Conservation (phyloP, 2,797 vertebrate genomes). For the Ptychobarbus kaznakovi region DNA sequence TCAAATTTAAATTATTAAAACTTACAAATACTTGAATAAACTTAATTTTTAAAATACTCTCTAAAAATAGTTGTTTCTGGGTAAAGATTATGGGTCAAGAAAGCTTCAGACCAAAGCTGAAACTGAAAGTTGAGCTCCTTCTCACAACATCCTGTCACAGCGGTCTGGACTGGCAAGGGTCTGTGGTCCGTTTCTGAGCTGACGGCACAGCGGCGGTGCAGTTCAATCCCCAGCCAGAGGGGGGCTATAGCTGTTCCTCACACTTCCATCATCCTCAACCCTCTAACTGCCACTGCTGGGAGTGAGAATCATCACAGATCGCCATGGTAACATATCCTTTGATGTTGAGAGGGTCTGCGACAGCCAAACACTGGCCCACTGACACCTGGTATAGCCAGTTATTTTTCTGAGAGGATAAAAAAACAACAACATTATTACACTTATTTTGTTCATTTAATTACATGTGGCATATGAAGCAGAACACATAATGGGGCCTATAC, state of each 20-base stretch:
- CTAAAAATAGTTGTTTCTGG: conserved; percentile 34
- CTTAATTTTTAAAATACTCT: conserved; percentile 32
- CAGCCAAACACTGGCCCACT: conserved; percentile 90
- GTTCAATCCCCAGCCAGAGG: conserved; percentile 22
- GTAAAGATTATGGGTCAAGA: conserved; percentile 9
- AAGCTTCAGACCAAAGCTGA: conserved; percentile 16
- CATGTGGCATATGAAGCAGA: not conserved
- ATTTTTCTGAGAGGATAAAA: conserved; percentile 78
- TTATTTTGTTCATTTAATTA: not conserved
- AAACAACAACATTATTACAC: not conserved
- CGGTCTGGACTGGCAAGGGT: not conserved
- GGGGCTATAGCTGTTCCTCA: not conserved
- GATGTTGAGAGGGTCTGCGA: conserved; percentile 76
- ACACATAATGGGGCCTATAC: not conserved
- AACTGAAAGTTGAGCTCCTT: not conserved
- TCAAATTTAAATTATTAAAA: conserved; percentile 52
- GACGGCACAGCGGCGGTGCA: not conserved
- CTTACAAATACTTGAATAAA: conserved; percentile 50
- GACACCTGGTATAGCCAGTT: conserved; percentile 94
- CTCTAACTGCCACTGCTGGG: conserved; percentile 90
- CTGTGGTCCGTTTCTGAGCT: not conserved
- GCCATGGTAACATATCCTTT: conserved; percentile 90
- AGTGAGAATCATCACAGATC: conserved; percentile 87
- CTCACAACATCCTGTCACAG: not conserved
- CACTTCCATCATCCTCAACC: conserved; percentile 69